Evolutionary conservation across 2,113 vertebrate genomes (phyloP).

Genomic region (Columba livia): DNA sequence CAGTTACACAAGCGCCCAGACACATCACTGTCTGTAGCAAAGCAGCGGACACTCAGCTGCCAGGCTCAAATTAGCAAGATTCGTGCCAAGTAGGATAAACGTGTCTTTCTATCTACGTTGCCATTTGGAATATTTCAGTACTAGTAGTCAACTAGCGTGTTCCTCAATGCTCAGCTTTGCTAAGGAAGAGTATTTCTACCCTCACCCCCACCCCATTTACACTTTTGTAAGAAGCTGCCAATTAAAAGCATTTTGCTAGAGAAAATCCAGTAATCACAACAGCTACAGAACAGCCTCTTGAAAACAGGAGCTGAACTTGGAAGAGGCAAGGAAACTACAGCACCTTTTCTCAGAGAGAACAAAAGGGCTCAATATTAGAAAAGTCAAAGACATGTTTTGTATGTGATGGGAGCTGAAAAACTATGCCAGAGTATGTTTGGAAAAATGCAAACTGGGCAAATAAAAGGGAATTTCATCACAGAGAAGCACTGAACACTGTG

Average conservation of each 20-base stretch:
- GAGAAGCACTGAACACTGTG: neutral
- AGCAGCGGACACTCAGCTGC: neutral
- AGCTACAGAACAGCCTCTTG: neutral
- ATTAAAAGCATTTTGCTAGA: neutral
- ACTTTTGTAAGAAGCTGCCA: neutral
- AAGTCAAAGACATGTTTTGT: fast-evolving
- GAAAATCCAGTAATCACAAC: neutral
- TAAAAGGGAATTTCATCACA: neutral
- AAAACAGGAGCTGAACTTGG: neutral
- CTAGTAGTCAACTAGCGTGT: neutral
- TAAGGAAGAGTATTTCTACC: neutral
- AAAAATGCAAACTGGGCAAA: neutral
- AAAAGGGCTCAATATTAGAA: neutral
- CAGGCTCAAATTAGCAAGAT: neutral
- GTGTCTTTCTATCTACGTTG: neutral
- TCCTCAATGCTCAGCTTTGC: neutral
- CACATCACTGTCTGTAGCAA: neutral
- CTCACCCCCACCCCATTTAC: no score
- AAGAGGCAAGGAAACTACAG: neutral
- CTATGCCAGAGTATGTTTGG: neutral
- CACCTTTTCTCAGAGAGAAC: neutral
- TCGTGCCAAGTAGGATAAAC: neutral
- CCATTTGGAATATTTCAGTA: neutral
- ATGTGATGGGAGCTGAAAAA: neutral
- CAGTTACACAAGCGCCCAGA: constrained; percentile 1